phyloP scores from a whole-genome alignment of 2,113 vertebrate species.

The Synodontis membranacea region DNA sequence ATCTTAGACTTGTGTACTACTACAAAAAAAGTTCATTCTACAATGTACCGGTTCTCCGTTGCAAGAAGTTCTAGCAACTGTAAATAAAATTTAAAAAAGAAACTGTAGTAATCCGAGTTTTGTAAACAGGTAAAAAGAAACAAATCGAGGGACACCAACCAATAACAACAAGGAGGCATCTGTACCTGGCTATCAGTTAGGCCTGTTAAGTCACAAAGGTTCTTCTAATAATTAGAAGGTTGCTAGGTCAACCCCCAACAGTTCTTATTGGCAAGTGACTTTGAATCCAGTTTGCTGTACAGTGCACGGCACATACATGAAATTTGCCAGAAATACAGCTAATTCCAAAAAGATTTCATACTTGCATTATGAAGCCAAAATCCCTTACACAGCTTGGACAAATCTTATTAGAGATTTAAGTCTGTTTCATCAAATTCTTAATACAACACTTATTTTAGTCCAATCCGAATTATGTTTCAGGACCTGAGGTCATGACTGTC shows the following conservation, averaged over 20 bases:
- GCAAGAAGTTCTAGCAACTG: neutral
- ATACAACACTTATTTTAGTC: slow-evolving; percentile 55
- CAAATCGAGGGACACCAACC: too few species aligned
- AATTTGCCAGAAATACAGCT: slow-evolving; percentile 34
- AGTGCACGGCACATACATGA: slow-evolving; percentile 18
- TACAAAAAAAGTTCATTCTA: neutral
- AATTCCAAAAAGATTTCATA: slow-evolving; percentile 55
- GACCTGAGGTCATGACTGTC: neutral
- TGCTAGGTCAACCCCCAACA: neutral
- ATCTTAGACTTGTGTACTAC: neutral
- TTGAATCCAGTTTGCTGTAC: neutral
- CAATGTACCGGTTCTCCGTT: neutral
- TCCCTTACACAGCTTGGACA: slow-evolving; percentile 56
- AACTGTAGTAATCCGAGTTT: neutral
- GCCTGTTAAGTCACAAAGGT: neutral
- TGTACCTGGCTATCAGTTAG: neutral
- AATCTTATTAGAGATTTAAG: slow-evolving; percentile 59
- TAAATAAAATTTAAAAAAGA: neutral
- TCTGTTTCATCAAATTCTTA: slow-evolving; percentile 45
- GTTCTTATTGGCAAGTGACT: neutral
- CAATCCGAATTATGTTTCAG: slow-evolving; percentile 39
- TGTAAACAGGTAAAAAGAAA: too few species aligned
- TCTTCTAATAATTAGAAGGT: neutral
- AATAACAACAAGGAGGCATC: neutral
- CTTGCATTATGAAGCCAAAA: slow-evolving; percentile 61